These are phyloP conservation scores for Hypomecis punctinalis DNA, from an alignment of 2,888 invertebrate genomes.

Conservation along the genomic window DNA sequence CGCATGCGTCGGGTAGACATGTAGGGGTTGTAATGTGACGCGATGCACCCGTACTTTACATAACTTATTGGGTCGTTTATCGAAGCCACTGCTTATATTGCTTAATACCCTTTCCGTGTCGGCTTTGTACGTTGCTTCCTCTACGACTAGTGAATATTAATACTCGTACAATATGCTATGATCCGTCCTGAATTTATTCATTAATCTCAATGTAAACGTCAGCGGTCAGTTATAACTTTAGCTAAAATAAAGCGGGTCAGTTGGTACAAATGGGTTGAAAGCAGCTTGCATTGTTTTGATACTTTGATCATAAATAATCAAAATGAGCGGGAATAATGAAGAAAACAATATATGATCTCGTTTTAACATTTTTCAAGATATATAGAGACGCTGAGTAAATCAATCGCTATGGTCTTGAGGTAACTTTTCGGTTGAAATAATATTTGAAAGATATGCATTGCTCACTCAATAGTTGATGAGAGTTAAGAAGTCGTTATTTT, in stretches of 20 bases:
- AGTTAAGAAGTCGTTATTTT: too few relatives aligned
- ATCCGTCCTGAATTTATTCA: conserved; percentile 62
- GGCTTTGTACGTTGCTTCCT: conserved; percentile 77
- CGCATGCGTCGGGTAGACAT: conserved; percentile 78
- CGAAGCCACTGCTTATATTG: conserved; percentile 80
- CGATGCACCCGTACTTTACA: conserved; percentile 84
- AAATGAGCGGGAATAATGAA: background rate
- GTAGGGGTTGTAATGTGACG: conserved; percentile 81
- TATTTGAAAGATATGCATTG: too few relatives aligned
- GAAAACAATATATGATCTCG: too few relatives aligned
- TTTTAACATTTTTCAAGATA: too few relatives aligned
- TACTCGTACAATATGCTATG: conserved; percentile 70
- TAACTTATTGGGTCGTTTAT: conserved; percentile 83
- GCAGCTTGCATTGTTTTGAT: conserved; percentile 14
- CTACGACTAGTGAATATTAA: conserved; percentile 70
- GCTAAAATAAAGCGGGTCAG: conserved; percentile 29
- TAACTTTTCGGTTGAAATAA: too few relatives aligned
- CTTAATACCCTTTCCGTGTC: conserved; percentile 82
- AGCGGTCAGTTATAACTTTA: conserved; percentile 37
- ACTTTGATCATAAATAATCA: conserved; percentile 1
- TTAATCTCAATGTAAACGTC: conserved; percentile 68
- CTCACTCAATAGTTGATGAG: too few relatives aligned
- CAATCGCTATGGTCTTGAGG: too few relatives aligned
- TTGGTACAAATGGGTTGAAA: conserved; percentile 10
- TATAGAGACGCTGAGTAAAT: too few relatives aligned